These are phyloP conservation scores for Platichthys stellatus DNA, from an alignment of 2,113 vertebrate genomes.

Conservation along the genomic window DNA sequence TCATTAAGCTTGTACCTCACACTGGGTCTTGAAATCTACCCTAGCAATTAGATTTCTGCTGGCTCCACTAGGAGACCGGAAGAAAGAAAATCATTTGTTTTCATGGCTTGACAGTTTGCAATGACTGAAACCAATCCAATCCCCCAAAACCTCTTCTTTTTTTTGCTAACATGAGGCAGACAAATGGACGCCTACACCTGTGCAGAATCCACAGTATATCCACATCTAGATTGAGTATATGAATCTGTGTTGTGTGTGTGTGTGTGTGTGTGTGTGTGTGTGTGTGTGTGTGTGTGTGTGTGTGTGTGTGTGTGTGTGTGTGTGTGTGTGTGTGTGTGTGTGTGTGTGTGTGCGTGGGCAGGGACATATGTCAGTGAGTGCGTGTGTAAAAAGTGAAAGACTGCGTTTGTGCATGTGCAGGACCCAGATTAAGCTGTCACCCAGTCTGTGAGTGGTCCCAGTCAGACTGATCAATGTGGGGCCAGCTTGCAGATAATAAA, in stretches of 20 bases:
- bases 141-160: not conserved
- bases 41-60: conserved; percentile 35
- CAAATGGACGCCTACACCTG: conserved; percentile 28
- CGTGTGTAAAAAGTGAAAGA: not conserved
- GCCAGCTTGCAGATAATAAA: conserved; percentile 71
- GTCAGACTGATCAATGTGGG: conserved; percentile 72
- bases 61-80: conserved; percentile 29
- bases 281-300: not conserved
- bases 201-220: conserved; percentile 21
- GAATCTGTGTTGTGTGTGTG: not conserved
- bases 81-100: conserved; percentile 36
- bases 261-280: not conserved
- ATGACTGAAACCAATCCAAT: conserved; percentile 11
- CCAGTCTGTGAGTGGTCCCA: conserved; percentile 38
- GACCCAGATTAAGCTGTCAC: conserved; percentile 66
- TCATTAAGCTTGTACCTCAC: conserved; percentile 10
- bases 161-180: conserved; percentile 17
- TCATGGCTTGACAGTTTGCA: conserved; percentile 25
- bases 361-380: not conserved
- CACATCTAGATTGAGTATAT: not conserved
- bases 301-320: not conserved
- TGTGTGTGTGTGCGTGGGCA: not conserved
- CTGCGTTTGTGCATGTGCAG: conserved; percentile 26
- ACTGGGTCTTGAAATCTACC: conserved; percentile 37
- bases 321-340: not conserved